Evolutionary conservation across 2,797 vertebrate species (phyloP).

Genomic region (Smutsia gigantea): DNA sequence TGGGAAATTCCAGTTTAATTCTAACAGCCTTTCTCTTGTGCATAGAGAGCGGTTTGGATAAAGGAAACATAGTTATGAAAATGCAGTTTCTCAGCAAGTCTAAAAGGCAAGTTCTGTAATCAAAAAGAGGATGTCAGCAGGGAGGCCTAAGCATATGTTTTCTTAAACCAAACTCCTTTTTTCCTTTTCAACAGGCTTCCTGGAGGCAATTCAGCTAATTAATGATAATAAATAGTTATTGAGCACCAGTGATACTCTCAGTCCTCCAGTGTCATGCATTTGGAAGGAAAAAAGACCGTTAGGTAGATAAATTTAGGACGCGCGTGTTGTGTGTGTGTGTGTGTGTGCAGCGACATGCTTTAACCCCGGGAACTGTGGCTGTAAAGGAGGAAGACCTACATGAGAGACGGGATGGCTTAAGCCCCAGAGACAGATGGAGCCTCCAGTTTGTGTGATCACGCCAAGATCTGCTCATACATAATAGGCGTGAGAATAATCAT

Average conservation of each 20-base stretch:
- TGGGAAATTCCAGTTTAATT: constrained; percentile 21
- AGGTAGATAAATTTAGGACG: background rate
- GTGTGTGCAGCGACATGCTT: background rate
- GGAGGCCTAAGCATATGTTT: constrained; percentile 16
- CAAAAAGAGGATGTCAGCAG: constrained; percentile 3
- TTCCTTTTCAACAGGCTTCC: constrained; percentile 58
- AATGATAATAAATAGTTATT: constrained; percentile 52
- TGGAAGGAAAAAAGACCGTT: background rate
- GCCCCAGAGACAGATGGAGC: background rate
- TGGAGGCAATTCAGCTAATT: constrained; percentile 50
- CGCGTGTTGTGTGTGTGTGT: too few species aligned
- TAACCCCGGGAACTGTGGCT: background rate
- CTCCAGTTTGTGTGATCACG: background rate
- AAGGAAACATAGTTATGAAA: background rate
- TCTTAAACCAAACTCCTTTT: constrained; percentile 37
- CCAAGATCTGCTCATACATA: background rate
- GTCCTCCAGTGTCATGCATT: background rate
- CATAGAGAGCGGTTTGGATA: background rate
- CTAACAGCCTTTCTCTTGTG: constrained; percentile 39
- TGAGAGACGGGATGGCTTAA: background rate
- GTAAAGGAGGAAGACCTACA: background rate
- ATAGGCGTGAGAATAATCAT: constrained; percentile 48
- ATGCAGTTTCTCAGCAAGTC: constrained; percentile 19
- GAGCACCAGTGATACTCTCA: constrained; percentile 8
- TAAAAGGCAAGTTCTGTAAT: constrained; percentile 45